Evolutionary conservation across 2,797 vertebrate genomes (phyloP).

Genomic region (Lepidocolaptes lacrymiger): DNA sequence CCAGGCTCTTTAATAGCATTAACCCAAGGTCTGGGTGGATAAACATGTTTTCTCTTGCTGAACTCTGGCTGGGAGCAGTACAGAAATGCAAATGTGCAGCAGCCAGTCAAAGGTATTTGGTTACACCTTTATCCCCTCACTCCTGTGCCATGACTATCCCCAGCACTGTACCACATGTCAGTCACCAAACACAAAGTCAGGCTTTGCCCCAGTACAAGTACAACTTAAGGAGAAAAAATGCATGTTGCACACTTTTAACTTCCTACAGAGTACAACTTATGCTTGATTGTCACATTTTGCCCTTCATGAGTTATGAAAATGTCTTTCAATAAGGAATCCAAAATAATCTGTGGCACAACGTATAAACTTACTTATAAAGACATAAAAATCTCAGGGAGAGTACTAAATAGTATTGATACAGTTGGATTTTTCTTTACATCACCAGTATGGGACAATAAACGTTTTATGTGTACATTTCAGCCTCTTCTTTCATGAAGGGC

Average conservation of each 20-base stretch:
- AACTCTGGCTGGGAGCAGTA: not conserved
- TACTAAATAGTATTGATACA: conserved; percentile 36
- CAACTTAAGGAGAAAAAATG: not conserved
- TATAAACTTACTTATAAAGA: not conserved
- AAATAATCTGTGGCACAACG: conserved; percentile 15
- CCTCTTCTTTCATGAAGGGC: not conserved
- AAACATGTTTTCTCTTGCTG: not conserved
- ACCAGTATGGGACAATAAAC: not conserved
- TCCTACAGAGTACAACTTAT: not conserved
- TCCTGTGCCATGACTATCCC: not conserved
- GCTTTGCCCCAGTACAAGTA: not conserved
- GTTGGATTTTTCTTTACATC: conserved; percentile 67
- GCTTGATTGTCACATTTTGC: not conserved
- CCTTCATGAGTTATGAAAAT: conserved; percentile 33
- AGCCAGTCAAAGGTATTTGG: not conserved
- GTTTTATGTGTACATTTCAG: conserved; percentile 37
- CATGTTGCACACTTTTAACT: not conserved
- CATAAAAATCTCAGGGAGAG: not conserved
- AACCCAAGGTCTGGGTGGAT: not conserved
- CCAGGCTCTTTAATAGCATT: not conserved
- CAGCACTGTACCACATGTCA: not conserved
- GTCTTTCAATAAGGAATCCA: not conserved
- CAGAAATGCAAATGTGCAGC: not conserved
- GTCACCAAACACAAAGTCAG: not conserved
- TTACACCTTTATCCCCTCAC: not conserved